Base-by-base conservation (phyloP, 2,888 invertebrate species). In the Kuschelorhynchus macadamiae region DNA sequence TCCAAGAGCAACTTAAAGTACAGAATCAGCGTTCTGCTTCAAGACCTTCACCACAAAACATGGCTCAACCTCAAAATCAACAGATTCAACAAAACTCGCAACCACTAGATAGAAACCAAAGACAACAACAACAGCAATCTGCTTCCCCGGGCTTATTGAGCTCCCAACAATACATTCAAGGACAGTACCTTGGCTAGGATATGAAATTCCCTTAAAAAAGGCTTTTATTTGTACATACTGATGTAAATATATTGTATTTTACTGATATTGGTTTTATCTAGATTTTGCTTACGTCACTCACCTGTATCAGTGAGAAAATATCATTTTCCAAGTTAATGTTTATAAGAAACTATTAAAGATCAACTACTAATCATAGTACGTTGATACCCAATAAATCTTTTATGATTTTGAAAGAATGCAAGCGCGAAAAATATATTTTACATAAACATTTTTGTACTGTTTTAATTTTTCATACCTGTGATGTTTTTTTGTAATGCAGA, bases 91-190 rank as follows among this genome's bases (percentile, higher is more conserved):
- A 7, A 42, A 11, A 11, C 2, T 5, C 39, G 8, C 20, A 39
- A 25, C 11, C 36, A 49, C 12, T 9, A 8, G 49, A 12, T 2
- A 46, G 41, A 16, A 59, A 59, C 20, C 14, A 52, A 16, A 12
- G 18, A 3, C 59, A 66, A 25, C 41, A 9, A 42, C 62, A 44
- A 18, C 46, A 33, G 44, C 21, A 1, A 12, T 18, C 56, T 11
- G 67, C 62, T 14, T 50, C 67, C 11, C 62, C 67, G 3, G 62
- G 67, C n/a, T 7, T 62, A 11, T 12, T 62, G 17, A 67, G 53
- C 21, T 36, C 33, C 8, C 44, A 59, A 39, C 59, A 50, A 25
- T 52, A 46, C 9, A 3, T 57, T 20, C 64, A 49, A 47, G 49
- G 49, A n/a, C 49, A 46, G 0, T 65, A 57, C n/a, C 30, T 50